A percentile compares a stretch with the other conserved stretches of the same genome.
Conservation (phyloP, 2,888 invertebrate species). For the Odontocolon sp. region DNA sequence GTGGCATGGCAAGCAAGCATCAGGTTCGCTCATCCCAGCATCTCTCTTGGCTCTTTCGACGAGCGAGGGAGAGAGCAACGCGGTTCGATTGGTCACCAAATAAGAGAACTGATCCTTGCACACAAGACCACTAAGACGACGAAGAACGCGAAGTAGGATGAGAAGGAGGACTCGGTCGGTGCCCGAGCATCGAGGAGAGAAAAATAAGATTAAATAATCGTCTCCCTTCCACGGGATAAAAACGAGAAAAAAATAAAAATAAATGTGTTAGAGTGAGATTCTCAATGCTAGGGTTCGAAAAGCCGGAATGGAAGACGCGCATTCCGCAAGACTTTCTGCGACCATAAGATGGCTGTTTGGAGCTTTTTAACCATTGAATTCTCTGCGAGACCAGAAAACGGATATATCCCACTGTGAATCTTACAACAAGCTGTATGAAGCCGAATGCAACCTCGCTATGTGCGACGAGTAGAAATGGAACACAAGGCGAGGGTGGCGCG, state of each 20-base stretch:
- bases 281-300: conserved; percentile 7
- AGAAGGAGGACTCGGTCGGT: conserved; percentile 2
- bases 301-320: conserved; percentile 59
- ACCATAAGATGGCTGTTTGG: conserved; percentile 14
- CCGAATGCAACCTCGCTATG: no score
- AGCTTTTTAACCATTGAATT: neutral
- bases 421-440: no score
- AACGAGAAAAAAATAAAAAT: conserved; percentile 14
- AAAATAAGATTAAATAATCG: conserved; percentile 20
- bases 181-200: neutral
- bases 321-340: conserved; percentile 63
- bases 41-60: conserved; percentile 6
- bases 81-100: conserved; percentile 73
- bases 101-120: conserved; percentile 72
- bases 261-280: conserved; percentile 29
- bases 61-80: conserved; percentile 26
- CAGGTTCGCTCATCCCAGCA: no score
- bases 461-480: no score
- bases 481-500: neutral
- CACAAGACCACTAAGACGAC: conserved; percentile 29
- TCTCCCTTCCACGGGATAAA: conserved; percentile 7
- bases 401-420: no score
- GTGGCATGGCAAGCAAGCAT: no score
- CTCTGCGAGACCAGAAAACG: no score
- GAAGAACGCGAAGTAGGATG: conserved; percentile 20